Percentiles rank a stretch among this genome's conserved stretches.
Evolutionary conservation across 1,140 invertebrate species (phyloP).

Genomic region (Cherax destructor): DNA sequence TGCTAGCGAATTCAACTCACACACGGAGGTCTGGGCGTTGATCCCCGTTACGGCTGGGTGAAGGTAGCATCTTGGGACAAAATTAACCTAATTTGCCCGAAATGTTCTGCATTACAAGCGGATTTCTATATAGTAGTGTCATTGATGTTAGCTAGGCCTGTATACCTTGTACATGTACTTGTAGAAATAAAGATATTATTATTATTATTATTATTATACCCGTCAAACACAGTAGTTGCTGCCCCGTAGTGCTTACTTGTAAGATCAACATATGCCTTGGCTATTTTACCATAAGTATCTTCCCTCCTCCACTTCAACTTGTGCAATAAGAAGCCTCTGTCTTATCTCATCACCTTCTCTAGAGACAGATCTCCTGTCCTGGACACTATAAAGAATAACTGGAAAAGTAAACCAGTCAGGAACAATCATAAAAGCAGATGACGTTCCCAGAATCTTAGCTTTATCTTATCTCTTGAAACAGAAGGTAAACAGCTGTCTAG

Average conservation of each 20-base stretch:
- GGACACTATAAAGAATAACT: neutral
- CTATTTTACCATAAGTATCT: conserved; percentile 42
- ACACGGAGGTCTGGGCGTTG: too few species aligned
- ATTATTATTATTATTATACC: neutral
- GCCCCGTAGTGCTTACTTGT: conserved; percentile 12
- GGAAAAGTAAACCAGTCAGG: neutral
- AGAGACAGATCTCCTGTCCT: neutral
- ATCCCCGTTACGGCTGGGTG: too few species aligned
- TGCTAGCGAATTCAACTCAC: too few species aligned
- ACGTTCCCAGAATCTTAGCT: conserved; percentile 32
- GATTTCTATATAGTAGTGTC: too few species aligned
- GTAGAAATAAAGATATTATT: too few species aligned
- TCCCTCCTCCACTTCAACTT: conserved; percentile 27
- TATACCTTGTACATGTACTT: too few species aligned
- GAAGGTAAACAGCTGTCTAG: conserved; percentile 38
- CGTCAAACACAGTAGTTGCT: neutral
- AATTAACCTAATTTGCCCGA: too few species aligned
- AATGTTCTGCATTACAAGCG: too few species aligned
- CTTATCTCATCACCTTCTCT: conserved; percentile 12
- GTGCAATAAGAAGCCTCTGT: neutral
- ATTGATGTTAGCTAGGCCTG: too few species aligned
- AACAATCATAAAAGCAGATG: conserved; percentile 24
- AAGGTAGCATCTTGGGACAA: too few species aligned
- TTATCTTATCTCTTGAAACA: conserved; percentile 32
- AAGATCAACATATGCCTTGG: conserved; percentile 12